Evolutionary conservation across 1,140 invertebrate genomes (phyloP), one percentile per base, ranked within the genome.

Genomic region (Drosophila sulfurigaster): DNA sequence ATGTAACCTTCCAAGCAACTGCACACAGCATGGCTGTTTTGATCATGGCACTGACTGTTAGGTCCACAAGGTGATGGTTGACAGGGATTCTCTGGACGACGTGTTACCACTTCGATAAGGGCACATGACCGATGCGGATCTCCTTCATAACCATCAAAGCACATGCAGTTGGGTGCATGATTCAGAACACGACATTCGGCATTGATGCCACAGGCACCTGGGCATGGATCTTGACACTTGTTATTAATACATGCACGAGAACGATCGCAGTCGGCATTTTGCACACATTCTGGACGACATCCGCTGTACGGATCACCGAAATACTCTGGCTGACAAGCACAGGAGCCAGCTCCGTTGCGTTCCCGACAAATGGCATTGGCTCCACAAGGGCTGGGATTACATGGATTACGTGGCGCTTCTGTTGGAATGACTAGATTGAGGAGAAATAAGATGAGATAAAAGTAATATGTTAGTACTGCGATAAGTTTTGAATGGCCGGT

Each of bases 31-130:
- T 97, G 96, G 15, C 94, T 95, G 81, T 97, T 95, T 59, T 82
- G 75, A 20, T 92, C 88, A 38, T 78, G 77, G 67, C 94, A 94
- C 82, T 96, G 94, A 86, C 96, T 97, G 83, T 97, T 96, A 0
- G 96, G 95, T 62, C 96, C 96, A 89, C 96, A 98, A 8, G 97
- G 97, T 4, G 96, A 96, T 6, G 96, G 96, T 72, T 95, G 93
- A 81, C 97, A 98, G 3, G 96, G 96, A 62, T 85, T 91, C 11
- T 82, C 75, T 92, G 74, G 93, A 10, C 92, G 89, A 68, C 94
- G 86, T 45, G 91, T 81, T 56, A 75, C 81, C 6, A 91, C 66
- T 75, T 92, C 92, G 48, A 91, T 77, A 2, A 83, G 48, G 0
- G 76, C 54, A 52, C 92, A 92, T 7, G 76, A 80, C 4, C 73